These are phyloP conservation scores for Typhlichthys eigenmanni DNA, from an alignment of 2,797 vertebrate genomes.

Conservation along the genomic window DNA sequence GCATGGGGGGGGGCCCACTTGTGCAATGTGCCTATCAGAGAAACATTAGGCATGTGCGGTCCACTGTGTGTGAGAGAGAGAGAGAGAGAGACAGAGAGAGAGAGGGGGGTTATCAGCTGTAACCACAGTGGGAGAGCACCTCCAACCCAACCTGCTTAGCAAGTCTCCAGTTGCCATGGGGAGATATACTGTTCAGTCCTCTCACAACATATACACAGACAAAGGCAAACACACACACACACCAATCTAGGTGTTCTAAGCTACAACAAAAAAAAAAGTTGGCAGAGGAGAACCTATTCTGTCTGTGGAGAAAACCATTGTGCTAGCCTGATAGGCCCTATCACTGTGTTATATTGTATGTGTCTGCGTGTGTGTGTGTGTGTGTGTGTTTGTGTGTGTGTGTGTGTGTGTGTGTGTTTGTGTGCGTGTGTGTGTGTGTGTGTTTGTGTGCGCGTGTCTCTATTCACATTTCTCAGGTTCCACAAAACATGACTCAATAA, in stretches of 20 bases:
- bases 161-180: conserved; percentile 54
- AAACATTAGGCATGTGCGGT: conserved; percentile 6
- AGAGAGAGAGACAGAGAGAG: conserved; percentile 28
- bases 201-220: conserved; percentile 6
- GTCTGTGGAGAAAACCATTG: conserved; percentile 7
- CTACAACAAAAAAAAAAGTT: not conserved
- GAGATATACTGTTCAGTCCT: conserved; percentile 27
- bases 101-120: conserved; percentile 66
- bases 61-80: conserved; percentile 24
- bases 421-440: too few species aligned
- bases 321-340: too few species aligned
- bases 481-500: conserved; percentile 18
- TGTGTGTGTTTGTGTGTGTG: too few species aligned
- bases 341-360: too few species aligned
- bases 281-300: conserved; percentile 15
- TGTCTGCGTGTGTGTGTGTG: too few species aligned
- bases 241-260: conserved; percentile 12
- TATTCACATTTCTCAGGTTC: conserved; percentile 18
- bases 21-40: conserved; percentile 74
- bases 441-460: too few species aligned
- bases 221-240: conserved; percentile 9
- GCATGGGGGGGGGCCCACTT: conserved; percentile 44
- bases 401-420: too few species aligned
- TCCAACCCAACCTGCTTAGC: conserved; percentile 38
- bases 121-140: conserved; percentile 44